These are phyloP conservation scores for Potamilus streckersoni DNA, from an alignment of 1,140 invertebrate species.

Conservation along the genomic window DNA sequence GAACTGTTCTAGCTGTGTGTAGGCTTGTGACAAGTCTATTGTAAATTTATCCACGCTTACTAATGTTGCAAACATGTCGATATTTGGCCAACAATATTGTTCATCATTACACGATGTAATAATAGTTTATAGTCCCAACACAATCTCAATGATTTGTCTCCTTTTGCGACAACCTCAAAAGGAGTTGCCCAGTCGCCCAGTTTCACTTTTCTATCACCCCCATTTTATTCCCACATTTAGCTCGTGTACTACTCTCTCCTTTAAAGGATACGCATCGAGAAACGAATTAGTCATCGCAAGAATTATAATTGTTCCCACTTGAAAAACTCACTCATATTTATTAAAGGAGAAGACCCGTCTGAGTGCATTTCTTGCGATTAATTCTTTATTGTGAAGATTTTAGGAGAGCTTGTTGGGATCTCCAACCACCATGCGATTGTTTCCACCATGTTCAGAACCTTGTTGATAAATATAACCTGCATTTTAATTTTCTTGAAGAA, in stretches of 20 bases:
- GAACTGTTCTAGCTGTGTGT: conserved; percentile 50
- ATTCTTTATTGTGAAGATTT: too few relatives aligned
- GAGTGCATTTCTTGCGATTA: too few relatives aligned
- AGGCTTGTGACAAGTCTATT: conserved; percentile 56
- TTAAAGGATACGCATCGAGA: conserved; percentile 63
- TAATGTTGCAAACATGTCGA: conserved; percentile 26
- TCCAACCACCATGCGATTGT: too few relatives aligned
- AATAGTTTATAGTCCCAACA: conserved; percentile 30
- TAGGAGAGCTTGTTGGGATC: too few relatives aligned
- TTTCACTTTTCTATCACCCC: conserved; percentile 62
- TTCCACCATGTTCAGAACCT: too few relatives aligned
- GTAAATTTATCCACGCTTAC: conserved; percentile 40
- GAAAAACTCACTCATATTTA: too few relatives aligned
- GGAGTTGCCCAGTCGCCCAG: conserved; percentile 70
- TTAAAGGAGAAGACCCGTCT: too few relatives aligned
- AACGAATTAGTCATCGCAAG: not conserved
- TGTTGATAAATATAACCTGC: too few relatives aligned
- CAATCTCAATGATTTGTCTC: conserved; percentile 3
- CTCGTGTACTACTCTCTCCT: conserved; percentile 62
- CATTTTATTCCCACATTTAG: conserved; percentile 57
- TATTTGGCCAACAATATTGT: conserved; percentile 22
- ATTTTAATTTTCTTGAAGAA: too few relatives aligned
- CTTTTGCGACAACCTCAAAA: conserved; percentile 59
- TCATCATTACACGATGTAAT: conserved; percentile 45
- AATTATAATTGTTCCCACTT: too few relatives aligned